Percentiles rank a stretch among this genome's conserved stretches.
Conservation (phyloP, 2,797 vertebrate species). For the Hydrolagus colliei region DNA sequence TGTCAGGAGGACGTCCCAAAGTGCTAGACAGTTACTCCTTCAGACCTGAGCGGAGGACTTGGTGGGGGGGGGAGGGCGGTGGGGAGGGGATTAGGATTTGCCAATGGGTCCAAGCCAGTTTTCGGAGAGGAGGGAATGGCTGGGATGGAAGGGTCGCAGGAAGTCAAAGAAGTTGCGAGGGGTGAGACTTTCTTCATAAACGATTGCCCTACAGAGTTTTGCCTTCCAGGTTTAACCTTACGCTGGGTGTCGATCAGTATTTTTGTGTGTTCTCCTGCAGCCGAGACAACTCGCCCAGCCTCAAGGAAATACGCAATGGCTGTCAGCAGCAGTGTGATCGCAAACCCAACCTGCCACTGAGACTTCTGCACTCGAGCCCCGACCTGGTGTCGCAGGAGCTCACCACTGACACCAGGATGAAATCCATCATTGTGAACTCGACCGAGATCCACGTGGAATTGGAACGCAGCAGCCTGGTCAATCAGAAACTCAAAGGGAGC, state of each 20-base stretch:
- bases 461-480: constrained; percentile 83
- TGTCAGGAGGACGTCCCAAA: no score
- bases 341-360: constrained; percentile 85
- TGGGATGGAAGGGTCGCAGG: no score
- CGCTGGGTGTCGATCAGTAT: not conserved
- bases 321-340: constrained; percentile 94
- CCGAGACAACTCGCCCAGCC: constrained; percentile 92
- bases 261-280: constrained; percentile 47
- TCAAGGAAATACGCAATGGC: constrained; percentile 94
- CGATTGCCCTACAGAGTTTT: not conserved
- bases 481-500: constrained; percentile 71
- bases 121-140: no score
- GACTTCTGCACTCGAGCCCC: constrained; percentile 79
- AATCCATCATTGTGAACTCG: constrained; percentile 78
- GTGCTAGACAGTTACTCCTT: no score
- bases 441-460: constrained; percentile 93
- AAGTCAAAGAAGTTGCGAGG: no score
- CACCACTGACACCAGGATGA: constrained; percentile 59
- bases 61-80: no score
- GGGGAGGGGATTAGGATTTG: no score
- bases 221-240: not conserved
- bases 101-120: no score
- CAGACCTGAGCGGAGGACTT: no score
- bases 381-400: constrained; percentile 67
- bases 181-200: not conserved